These are phyloP conservation scores for Ericerus pela DNA, from an alignment of 1,140 invertebrate species.

Conservation along the genomic window DNA sequence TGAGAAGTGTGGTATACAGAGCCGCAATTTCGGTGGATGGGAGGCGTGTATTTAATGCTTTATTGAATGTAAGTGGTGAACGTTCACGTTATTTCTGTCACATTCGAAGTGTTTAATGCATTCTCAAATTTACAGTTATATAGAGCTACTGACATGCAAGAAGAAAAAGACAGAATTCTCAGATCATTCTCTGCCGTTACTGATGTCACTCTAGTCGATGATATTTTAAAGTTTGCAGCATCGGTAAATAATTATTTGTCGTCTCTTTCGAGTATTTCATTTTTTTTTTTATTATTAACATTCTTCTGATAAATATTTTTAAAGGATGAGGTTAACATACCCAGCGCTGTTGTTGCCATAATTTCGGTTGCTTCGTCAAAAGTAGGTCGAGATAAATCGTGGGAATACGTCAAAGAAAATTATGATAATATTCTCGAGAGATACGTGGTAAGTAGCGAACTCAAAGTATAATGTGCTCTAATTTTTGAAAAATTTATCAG, in stretches of 20 bases:
- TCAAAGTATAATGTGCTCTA: neutral
- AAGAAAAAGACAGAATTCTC: slow-evolving; percentile 82
- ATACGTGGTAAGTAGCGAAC: slow-evolving; percentile 43
- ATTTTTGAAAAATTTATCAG: neutral
- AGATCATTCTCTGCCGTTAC: slow-evolving; percentile 60
- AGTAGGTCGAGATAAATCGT: slow-evolving; percentile 65
- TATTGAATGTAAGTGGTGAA: slow-evolving; percentile 43
- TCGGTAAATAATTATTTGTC: slow-evolving; percentile 42
- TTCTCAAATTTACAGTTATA: slow-evolving; percentile 43
- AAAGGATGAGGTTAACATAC: slow-evolving; percentile 74
- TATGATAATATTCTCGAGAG: slow-evolving; percentile 54
- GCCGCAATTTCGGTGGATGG: slow-evolving; percentile 59
- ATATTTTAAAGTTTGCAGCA: slow-evolving; percentile 77
- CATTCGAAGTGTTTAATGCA: slow-evolving; percentile 1
- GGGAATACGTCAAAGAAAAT: slow-evolving; percentile 84
- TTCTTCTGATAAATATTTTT: slow-evolving; percentile 18
- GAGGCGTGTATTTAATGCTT: slow-evolving; percentile 51
- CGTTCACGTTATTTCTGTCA: neutral
- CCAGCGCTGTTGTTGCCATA: slow-evolving; percentile 81
- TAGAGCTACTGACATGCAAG: slow-evolving; percentile 68
- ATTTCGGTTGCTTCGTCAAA: slow-evolving; percentile 57
- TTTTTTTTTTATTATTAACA: neutral
- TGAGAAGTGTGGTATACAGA: slow-evolving; percentile 72
- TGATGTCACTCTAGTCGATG: slow-evolving; percentile 49
- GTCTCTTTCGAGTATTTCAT: slow-evolving; percentile 6